Evolutionary conservation across 2,113 vertebrate genomes (phyloP).

Genomic region (Mustelus asterias): DNA sequence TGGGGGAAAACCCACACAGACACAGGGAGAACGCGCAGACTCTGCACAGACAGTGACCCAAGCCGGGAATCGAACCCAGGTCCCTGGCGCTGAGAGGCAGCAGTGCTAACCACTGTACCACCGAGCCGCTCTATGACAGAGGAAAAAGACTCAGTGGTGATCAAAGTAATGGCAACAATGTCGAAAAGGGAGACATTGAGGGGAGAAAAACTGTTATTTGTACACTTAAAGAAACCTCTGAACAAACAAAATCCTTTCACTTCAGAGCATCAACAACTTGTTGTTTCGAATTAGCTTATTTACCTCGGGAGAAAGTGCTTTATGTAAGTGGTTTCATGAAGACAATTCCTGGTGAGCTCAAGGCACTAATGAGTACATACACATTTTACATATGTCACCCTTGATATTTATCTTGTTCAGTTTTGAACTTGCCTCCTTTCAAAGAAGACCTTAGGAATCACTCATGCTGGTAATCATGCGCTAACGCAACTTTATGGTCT

Average conservation of each 20-base stretch:
- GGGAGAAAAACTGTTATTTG: not conserved
- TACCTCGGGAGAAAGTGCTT: not conserved
- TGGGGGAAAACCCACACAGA: too few relatives aligned
- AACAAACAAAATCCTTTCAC: not conserved
- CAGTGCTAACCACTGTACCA: too few relatives aligned
- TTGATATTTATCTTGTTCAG: slow-evolving; percentile 14
- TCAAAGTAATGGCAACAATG: not conserved
- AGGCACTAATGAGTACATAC: not conserved
- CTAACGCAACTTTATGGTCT: not conserved
- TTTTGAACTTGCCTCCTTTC: slow-evolving; percentile 8
- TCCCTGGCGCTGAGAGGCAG: too few relatives aligned
- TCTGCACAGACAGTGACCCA: too few relatives aligned
- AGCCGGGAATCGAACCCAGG: too few relatives aligned
- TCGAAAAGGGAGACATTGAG: not conserved
- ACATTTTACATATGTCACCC: not conserved
- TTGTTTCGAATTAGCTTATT: not conserved
- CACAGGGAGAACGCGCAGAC: too few relatives aligned
- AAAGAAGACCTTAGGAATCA: not conserved
- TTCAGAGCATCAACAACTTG: not conserved
- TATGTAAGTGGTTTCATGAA: not conserved
- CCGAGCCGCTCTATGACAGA: not conserved
- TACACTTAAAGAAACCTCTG: not conserved
- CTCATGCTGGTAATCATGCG: slow-evolving; percentile 22
- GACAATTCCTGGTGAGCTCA: not conserved
- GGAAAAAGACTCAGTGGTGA: not conserved